phyloP scores from a whole-genome alignment of 2,113 vertebrate species.

The Chiloscyllium plagiosum region DNA sequence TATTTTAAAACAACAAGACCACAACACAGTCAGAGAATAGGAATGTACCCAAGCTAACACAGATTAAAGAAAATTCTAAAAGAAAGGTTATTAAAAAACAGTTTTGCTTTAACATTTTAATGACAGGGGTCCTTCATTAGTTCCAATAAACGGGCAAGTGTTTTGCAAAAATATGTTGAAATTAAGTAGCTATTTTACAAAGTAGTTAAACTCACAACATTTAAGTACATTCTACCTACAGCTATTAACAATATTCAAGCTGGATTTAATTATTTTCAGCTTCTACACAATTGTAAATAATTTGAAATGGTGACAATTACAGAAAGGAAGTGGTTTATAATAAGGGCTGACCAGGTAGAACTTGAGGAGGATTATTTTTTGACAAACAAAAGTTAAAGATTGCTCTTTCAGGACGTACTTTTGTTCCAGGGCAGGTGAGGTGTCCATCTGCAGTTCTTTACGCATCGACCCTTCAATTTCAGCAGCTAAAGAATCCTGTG shows the following conservation, averaged over 20 bases:
- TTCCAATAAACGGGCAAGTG: too few relatives aligned
- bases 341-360: not conserved
- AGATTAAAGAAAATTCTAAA: not conserved
- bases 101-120: not conserved
- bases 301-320: not conserved
- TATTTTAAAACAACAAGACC: too few relatives aligned
- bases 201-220: not conserved
- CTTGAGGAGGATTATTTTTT: not conserved
- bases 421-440: constrained; percentile 78
- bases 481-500: constrained; percentile 90
- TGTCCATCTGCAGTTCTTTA: constrained; percentile 89
- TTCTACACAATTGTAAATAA: not conserved
- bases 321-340: not conserved
- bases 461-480: constrained; percentile 98
- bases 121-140: not conserved
- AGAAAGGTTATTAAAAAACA: not conserved
- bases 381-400: not conserved
- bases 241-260: not conserved
- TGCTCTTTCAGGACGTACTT: constrained; percentile 47
- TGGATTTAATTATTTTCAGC: not conserved
- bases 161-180: not conserved
- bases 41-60: too few relatives aligned
- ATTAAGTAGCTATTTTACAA: too few relatives aligned
- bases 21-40: too few relatives aligned
- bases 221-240: too few relatives aligned